Evolutionary conservation across 2,113 vertebrate genomes (phyloP).

Genomic region (Neolamprologus sp.): DNA sequence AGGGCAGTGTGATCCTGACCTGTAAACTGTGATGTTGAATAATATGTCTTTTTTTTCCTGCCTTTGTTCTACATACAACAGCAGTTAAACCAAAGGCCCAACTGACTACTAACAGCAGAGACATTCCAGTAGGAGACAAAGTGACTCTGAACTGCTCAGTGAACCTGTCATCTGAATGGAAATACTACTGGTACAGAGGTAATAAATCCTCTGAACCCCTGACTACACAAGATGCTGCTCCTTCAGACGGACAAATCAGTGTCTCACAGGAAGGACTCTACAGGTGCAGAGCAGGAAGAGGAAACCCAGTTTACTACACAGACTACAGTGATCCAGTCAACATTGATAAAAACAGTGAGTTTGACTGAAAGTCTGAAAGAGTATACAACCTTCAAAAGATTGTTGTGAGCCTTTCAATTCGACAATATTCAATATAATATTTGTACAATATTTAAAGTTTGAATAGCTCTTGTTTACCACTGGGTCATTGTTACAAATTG

Average conservation of each 20-base stretch:
- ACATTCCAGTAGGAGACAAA: not conserved
- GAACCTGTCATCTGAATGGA: not conserved
- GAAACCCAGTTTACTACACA: not conserved
- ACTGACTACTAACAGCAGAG: not conserved
- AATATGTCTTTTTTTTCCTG: not conserved
- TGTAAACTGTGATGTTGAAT: not conserved
- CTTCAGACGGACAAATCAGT: not conserved
- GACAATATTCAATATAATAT: fast-evolving
- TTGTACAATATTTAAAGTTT: not conserved
- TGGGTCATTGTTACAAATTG: not conserved
- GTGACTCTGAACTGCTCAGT: conserved; percentile 1
- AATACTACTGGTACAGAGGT: not conserved
- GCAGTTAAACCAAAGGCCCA: not conserved
- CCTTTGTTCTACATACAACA: not conserved
- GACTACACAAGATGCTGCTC: not conserved
- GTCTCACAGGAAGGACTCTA: not conserved
- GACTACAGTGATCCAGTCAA: not conserved
- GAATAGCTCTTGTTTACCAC: not conserved
- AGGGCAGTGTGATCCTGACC: not conserved
- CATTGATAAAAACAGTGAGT: not conserved
- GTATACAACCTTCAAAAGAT: not conserved
- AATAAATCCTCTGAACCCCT: not conserved
- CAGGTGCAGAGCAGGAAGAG: not conserved
- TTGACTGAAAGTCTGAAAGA: not conserved
- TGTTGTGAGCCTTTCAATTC: not conserved